Percentiles rank a stretch among this genome's conserved stretches.
These are phyloP conservation scores for Brachionus manjavacas DNA, from an alignment of 1,140 invertebrate species.

Conservation along the genomic window DNA sequence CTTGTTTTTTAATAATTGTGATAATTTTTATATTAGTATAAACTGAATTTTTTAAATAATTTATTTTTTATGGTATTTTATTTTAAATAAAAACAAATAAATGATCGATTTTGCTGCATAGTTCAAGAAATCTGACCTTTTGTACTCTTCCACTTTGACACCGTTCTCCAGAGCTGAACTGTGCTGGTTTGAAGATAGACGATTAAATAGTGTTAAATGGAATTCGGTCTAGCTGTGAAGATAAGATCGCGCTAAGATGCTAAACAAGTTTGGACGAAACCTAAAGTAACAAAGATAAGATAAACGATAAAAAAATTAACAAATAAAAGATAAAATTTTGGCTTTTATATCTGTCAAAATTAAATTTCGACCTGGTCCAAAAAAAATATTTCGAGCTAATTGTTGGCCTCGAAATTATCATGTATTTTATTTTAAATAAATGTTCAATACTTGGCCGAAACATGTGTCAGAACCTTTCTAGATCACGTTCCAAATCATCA, in stretches of 20 bases:
- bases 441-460: background rate
- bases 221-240: background rate
- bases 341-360: background rate
- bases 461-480: background rate
- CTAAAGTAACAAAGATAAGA: background rate
- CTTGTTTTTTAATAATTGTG: too few species aligned
- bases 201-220: background rate
- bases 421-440: background rate
- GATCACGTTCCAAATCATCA: background rate
- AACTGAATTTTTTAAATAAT: too few species aligned
- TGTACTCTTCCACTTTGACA: background rate
- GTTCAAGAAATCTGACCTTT: background rate
- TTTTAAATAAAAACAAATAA: too few species aligned
- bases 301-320: background rate
- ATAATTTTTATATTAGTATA: too few species aligned
- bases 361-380: background rate
- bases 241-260: background rate
- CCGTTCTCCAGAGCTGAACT: background rate
- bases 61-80: too few species aligned
- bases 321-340: background rate
- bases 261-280: background rate
- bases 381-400: background rate
- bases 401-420: background rate
- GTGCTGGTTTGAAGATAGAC: background rate
- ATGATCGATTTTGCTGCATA: too few species aligned